These are phyloP conservation scores for Caenorhabditis sp. DNA, from an alignment of 2,888 invertebrate genomes.

Conservation along the genomic window DNA sequence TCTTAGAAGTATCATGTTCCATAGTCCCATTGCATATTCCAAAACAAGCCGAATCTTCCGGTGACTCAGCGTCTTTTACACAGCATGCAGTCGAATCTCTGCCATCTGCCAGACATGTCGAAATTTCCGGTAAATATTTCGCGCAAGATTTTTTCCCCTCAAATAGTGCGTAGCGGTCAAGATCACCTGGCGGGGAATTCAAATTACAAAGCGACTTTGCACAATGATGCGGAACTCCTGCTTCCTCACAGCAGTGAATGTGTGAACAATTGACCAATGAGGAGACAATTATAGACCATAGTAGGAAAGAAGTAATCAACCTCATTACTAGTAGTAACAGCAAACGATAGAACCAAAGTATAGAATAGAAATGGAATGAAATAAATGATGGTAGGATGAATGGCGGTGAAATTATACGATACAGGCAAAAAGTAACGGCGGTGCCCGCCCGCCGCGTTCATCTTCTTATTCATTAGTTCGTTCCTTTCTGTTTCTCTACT, in stretches of 20 bases:
- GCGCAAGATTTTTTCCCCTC: slow-evolving; percentile 49
- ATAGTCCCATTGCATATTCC: slow-evolving; percentile 58
- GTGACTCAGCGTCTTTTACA: slow-evolving; percentile 26
- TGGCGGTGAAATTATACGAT: background rate
- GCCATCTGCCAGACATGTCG: slow-evolving; percentile 63
- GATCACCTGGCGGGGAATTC: slow-evolving; percentile 50
- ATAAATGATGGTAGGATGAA: slow-evolving; percentile 1
- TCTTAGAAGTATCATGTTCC: background rate
- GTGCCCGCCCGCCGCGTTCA: background rate
- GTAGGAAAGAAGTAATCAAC: background rate
- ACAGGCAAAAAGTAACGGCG: slow-evolving; percentile 3
- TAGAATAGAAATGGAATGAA: slow-evolving; percentile 3
- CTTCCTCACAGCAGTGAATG: slow-evolving; percentile 54
- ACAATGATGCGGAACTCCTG: slow-evolving; percentile 57
- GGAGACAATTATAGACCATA: background rate
- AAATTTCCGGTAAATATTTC: slow-evolving; percentile 46
- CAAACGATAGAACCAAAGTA: background rate
- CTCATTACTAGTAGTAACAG: background rate
- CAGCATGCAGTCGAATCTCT: slow-evolving; percentile 64
- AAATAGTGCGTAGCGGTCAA: slow-evolving; percentile 56
- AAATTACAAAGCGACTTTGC: slow-evolving; percentile 58
- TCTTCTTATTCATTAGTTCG: background rate
- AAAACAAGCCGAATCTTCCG: slow-evolving; percentile 59
- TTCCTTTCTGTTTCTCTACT: background rate
- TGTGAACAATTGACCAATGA: slow-evolving; percentile 1